Conservation (phyloP, 2,113 vertebrate genomes). For the Lepus europaeus region DNA sequence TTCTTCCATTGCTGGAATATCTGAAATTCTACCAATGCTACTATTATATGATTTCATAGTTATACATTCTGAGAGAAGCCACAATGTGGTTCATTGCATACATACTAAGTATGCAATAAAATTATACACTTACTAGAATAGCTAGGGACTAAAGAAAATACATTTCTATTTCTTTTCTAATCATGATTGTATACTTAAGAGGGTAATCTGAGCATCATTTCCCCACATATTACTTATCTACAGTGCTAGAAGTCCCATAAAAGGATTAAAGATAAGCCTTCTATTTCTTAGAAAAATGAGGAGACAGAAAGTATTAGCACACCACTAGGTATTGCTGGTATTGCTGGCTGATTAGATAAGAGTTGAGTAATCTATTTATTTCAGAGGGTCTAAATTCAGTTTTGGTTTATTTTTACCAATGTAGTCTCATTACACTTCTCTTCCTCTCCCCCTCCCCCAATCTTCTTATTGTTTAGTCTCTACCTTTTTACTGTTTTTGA, state of each 20-base stretch:
- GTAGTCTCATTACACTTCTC: background rate
- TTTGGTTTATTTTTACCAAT: background rate
- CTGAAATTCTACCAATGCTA: background rate
- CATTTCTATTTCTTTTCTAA: background rate
- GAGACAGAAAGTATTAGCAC: background rate
- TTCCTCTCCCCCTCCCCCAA: background rate
- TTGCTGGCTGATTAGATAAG: background rate
- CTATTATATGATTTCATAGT: background rate
- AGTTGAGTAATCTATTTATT: background rate
- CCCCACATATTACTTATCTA: background rate
- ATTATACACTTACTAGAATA: background rate
- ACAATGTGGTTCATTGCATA: background rate
- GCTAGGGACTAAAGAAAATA: background rate
- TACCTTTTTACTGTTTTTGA: background rate
- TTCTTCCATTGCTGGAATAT: background rate
- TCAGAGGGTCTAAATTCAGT: constrained; percentile 2
- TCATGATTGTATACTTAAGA: background rate
- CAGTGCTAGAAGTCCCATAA: background rate
- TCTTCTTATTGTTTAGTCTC: constrained; percentile 4
- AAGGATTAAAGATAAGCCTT: background rate
- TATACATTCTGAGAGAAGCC: background rate
- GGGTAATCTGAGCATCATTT: background rate
- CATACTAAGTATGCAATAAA: background rate
- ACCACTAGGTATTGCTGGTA: background rate
- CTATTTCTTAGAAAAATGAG: constrained; percentile 21